phyloP scores from a whole-genome alignment of 1,140 invertebrate genomes.

The Zeugodacus cucurbitae region DNA sequence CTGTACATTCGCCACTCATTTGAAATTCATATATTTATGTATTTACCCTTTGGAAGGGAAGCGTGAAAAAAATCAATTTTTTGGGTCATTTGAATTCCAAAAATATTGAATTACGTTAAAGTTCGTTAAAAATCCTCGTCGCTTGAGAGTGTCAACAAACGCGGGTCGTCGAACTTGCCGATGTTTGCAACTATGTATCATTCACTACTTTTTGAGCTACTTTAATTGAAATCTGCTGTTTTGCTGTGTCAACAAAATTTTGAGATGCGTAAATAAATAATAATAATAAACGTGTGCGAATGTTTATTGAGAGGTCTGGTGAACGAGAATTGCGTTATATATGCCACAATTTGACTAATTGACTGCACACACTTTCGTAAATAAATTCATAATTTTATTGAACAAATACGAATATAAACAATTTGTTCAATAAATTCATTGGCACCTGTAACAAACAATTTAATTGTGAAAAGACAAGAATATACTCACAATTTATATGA shows the following conservation, averaged over 20 bases:
- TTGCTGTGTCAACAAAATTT: background rate
- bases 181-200: background rate
- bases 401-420: background rate
- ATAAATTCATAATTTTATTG: background rate
- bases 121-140: background rate
- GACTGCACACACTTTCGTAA: background rate
- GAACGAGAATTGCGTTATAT: background rate
- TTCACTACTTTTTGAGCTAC: background rate
- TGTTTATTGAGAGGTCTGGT: background rate
- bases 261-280: background rate
- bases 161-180: background rate
- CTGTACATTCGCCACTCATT: background rate
- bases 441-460: background rate
- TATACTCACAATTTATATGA: background rate
- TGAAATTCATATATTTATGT: background rate
- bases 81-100: background rate
- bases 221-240: background rate
- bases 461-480: background rate
- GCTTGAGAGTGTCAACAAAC: background rate
- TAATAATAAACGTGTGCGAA: background rate
- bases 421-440: background rate
- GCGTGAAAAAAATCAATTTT: background rate
- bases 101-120: background rate
- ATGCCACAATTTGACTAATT: background rate
- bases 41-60: background rate